Evolutionary conservation across 2,888 invertebrate species (phyloP), one percentile per base, ranked within the genome.

Genomic region (Archips xylosteana): DNA sequence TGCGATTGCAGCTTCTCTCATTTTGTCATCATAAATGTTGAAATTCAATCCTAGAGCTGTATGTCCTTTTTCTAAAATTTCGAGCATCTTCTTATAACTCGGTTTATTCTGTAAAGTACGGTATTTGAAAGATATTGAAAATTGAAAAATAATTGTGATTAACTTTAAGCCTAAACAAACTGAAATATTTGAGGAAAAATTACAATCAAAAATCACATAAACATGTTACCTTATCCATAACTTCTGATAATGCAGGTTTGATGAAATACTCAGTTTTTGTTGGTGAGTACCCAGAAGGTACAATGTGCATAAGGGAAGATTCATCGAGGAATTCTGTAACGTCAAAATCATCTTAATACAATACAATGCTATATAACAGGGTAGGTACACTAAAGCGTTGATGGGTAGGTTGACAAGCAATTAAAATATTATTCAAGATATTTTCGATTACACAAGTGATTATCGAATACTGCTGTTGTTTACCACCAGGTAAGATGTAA

Each of bases 21-120:
- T 92, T 54, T 90, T 87, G 68, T 92, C 90, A 76, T 95, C 90
- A 75, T 93, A 95, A 59, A 95, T 85, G 75, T 89, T 94, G 81
- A 95, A 95, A 39, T 91, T 92, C 32, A 92, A 83, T 6, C 91
- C 91, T 79, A 87, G 90, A 47, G 78, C 79, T 5, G 87, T 85
- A 15, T 80, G 77, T 10, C 91, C 91, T 73, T 85, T 87, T 69
- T 86, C 81, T 0, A 89, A 75, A 62, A 86, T 83, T 8, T 77
- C 76, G 9, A 81, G 81, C 13, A 93, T 87, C 12, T 70, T 76
- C 76, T 81, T 81, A 32, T 85, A 87, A 70, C 84, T 75, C 66
- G 85, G 23, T 23, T 54, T 54, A 2, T 54, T 54, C 54, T 54
- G 54, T 54, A 54, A 54, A 9, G 3, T 54, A 54, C 9, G 1